Evolutionary conservation across 2,888 invertebrate genomes (phyloP), one percentile per base, ranked within the genome.

Genomic region (Conops quadrifasciatus): DNA sequence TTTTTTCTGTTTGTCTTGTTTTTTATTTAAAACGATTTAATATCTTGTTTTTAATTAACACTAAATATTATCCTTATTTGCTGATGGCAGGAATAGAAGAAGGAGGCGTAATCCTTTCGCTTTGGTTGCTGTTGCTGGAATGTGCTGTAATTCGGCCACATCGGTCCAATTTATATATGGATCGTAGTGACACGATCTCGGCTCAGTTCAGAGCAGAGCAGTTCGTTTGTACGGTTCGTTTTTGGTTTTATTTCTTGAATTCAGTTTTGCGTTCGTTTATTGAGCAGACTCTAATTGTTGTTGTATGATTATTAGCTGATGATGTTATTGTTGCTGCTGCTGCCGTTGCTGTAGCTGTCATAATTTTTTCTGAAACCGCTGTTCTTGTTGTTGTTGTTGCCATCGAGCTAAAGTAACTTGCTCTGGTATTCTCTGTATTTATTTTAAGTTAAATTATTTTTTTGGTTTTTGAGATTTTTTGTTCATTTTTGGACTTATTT

Each of bases 61-160:
- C 53, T 65, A 53, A 53, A 45, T 16, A 16, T 47, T 53, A 49
- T 60, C 47, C 60, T 67, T 24, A 16, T 19, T 67, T 16, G 21
- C n/a, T 30, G 19, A 59, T 28, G 26, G 24, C n/a, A 21, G 71
- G 59, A 21, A 59, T 28, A 24, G 24, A 16, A 21, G 71, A 59
- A 21, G 19, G 36, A 21, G 62, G 53, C 58, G 67, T 80, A 79
- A 80, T 84, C 82, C 80, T 83, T 81, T 77, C 77, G 80, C 81
- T 79, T 79, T 77, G 81, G 76, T 78, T 80, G 79, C 80, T 82
- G 81, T 80, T 82, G 80, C 83, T 84, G 85, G 83, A 84, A 80
- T 84, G 84, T 81, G 62, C 80, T 82, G 80, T 73, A 76, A 71
- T 70, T 62, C 72, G 75, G 73, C 74, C 75, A 72, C 69, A 72